These are phyloP conservation scores for Pachycephus smyrnensis DNA, from an alignment of 2,888 invertebrate genomes.

Conservation along the genomic window DNA sequence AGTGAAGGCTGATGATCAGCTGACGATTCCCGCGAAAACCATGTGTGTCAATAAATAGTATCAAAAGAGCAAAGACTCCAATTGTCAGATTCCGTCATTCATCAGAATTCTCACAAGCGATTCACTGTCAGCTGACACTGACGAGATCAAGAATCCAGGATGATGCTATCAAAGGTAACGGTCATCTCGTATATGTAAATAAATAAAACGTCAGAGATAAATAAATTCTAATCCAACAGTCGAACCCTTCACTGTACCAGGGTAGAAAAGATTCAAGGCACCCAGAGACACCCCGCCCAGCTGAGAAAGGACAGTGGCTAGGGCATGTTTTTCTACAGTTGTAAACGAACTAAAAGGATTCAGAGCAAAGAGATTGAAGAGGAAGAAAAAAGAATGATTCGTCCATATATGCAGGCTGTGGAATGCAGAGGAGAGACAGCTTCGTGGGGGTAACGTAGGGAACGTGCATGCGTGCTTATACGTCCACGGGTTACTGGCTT, in stretches of 20 bases:
- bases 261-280: background rate
- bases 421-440: constrained; percentile 9
- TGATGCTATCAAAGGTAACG: background rate
- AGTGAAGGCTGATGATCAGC: background rate
- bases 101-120: background rate
- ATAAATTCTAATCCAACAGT: background rate
- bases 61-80: background rate
- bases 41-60: background rate
- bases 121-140: background rate
- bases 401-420: constrained; percentile 1
- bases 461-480: constrained; percentile 14
- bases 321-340: background rate
- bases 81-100: background rate
- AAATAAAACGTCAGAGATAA: background rate
- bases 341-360: background rate
- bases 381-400: background rate
- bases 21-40: background rate
- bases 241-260: background rate
- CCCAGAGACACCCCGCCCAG: background rate
- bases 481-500: constrained; percentile 10
- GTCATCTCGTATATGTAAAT: background rate
- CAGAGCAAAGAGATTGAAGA: background rate
- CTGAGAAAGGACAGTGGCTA: background rate
- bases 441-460: constrained; percentile 4
- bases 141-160: background rate